Percentiles rank a stretch among this genome's conserved stretches.
Evolutionary conservation across 2,888 invertebrate species (phyloP).

Genomic region (Stomorhina lunata): DNA sequence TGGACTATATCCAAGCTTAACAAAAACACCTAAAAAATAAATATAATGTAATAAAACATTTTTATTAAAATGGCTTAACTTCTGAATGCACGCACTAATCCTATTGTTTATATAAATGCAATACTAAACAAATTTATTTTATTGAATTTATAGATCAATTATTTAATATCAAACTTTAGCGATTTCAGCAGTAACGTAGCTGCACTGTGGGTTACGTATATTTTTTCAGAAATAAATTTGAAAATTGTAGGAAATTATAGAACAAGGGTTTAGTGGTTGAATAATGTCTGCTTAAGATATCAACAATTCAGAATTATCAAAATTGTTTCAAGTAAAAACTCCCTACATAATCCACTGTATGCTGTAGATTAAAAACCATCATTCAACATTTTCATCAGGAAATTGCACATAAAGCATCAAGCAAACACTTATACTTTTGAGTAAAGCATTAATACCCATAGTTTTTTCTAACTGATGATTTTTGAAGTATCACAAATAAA

Average conservation of each 20-base stretch:
- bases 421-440: no score
- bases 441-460: constrained; percentile 11
- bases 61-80: not conserved
- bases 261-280: no score
- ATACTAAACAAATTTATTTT: constrained; percentile 31
- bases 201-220: no score
- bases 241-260: no score
- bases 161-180: no score
- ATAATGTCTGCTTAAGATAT: no score
- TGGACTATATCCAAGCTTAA: not conserved
- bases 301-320: no score
- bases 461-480: constrained; percentile 45
- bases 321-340: no score
- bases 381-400: not conserved
- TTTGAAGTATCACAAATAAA: constrained; percentile 52
- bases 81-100: not conserved
- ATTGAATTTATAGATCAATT: constrained; percentile 22
- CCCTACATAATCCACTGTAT: no score
- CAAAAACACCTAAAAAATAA: not conserved
- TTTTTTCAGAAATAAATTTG: no score
- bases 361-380: not conserved
- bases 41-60: not conserved
- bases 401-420: not conserved
- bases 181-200: no score
- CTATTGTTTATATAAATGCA: constrained; percentile 12